Percentiles rank a stretch among this genome's conserved stretches.
These are phyloP conservation scores for Muscidifurax raptorellus DNA, from an alignment of 1,140 invertebrate species.

Conservation along the genomic window DNA sequence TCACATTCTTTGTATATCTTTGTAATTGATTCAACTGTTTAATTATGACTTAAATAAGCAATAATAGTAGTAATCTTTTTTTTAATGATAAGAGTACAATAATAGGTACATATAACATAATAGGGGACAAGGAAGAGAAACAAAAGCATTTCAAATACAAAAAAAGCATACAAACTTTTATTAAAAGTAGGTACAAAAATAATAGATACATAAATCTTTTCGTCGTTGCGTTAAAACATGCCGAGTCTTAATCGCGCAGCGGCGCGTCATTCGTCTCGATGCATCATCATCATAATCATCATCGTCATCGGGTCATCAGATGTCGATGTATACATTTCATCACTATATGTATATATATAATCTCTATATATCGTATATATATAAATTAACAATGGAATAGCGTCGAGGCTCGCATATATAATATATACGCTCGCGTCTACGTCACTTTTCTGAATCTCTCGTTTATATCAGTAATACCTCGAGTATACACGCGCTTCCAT, in stretches of 20 bases:
- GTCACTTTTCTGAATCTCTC: not conserved
- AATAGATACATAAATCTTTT: constrained; percentile 70
- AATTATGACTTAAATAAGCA: too few relatives aligned
- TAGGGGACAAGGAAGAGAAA: not conserved
- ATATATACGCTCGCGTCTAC: not conserved
- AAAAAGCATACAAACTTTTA: constrained; percentile 73
- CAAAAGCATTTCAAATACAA: constrained; percentile 52
- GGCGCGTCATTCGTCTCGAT: constrained; percentile 39
- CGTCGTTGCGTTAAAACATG: constrained; percentile 64
- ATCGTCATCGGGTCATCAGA: not conserved
- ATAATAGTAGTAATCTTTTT: too few relatives aligned
- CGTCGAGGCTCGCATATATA: not conserved
- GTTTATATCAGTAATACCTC: not conserved
- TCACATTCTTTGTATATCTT: too few relatives aligned
- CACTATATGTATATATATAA: constrained; percentile 27
- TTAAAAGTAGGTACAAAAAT: constrained; percentile 73
- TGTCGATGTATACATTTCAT: constrained; percentile 28
- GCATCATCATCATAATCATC: not conserved
- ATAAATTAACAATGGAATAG: constrained; percentile 26
- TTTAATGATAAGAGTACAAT: too few relatives aligned
- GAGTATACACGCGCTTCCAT: not conserved
- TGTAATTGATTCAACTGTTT: too few relatives aligned
- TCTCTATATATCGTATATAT: not conserved
- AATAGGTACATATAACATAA: too few relatives aligned
- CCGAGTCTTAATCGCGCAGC: constrained; percentile 53